Conservation (phyloP, 2,888 invertebrate genomes). For the Cryptosula pallasiana region DNA sequence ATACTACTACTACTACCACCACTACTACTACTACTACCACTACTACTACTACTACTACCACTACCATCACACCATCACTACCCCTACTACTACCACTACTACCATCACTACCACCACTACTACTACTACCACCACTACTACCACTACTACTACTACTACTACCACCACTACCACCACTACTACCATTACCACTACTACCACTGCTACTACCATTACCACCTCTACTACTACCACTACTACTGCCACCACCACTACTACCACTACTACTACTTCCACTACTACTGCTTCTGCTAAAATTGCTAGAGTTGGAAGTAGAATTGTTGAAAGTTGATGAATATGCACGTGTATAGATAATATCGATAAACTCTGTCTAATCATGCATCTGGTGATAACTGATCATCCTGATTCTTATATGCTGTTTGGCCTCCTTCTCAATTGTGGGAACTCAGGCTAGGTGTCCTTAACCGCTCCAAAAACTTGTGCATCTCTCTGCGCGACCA, state of each 20-base stretch:
- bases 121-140: not conserved
- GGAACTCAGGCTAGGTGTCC: no score
- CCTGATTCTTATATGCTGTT: no score
- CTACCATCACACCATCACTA: slow-evolving; percentile 7
- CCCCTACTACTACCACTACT: not conserved
- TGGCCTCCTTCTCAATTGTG: no score
- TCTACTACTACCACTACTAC: not conserved
- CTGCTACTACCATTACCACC: not conserved
- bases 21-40: slow-evolving; percentile 1
- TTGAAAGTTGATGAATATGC: no score
- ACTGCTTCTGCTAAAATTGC: not conserved
- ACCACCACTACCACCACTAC: not conserved
- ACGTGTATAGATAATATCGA: no score
- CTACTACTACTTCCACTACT: not conserved
- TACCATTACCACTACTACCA: slow-evolving; percentile 14
- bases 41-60: not conserved
- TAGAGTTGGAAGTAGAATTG: no score
- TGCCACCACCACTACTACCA: not conserved
- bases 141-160: not conserved
- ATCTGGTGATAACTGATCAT: no score
- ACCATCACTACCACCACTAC: not conserved
- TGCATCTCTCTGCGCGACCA: no score
- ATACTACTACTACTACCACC: not conserved
- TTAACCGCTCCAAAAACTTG: no score
- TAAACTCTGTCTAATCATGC: no score